A percentile compares a stretch with the other conserved stretches of the same genome.
Conservation (phyloP, 2,113 vertebrate genomes). For the Chascanopsetta lugubris region DNA sequence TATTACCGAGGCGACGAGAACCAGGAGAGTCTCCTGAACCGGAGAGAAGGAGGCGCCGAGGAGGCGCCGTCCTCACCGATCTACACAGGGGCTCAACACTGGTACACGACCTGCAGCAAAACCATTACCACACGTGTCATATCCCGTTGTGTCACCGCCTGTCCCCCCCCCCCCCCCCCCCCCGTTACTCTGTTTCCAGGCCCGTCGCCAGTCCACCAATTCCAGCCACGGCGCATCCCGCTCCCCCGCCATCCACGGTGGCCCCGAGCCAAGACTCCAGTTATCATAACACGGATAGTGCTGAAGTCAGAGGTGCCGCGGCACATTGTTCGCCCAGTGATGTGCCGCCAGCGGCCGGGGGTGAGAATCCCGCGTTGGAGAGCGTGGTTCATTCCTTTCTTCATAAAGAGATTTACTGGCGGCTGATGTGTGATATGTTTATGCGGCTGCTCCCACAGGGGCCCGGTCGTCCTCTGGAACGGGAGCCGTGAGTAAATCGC, state of each 20-base stretch:
- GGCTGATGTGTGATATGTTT: not conserved
- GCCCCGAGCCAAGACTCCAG: slow-evolving; percentile 36
- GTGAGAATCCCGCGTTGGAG: slow-evolving; percentile 43
- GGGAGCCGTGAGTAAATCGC: slow-evolving; percentile 48
- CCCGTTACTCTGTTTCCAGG: slow-evolving; percentile 41
- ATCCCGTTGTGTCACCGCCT: slow-evolving; percentile 17
- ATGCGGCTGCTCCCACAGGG: slow-evolving; percentile 39
- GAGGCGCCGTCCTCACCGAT: not conserved
- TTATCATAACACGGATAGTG: slow-evolving; percentile 55
- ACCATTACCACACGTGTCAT: slow-evolving; percentile 1
- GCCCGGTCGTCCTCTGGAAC: not conserved
- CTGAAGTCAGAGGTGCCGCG: slow-evolving; percentile 11
- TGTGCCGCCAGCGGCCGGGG: slow-evolving; percentile 31
- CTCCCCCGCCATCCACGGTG: slow-evolving; percentile 11
- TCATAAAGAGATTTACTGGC: slow-evolving; percentile 10
- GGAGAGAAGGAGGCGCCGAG: slow-evolving; percentile 1
- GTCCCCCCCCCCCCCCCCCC: too few relatives aligned
- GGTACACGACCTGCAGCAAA: slow-evolving; percentile 17
- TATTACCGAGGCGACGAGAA: slow-evolving; percentile 38
- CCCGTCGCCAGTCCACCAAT: slow-evolving; percentile 5
- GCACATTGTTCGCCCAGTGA: slow-evolving; percentile 35
- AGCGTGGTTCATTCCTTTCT: slow-evolving; percentile 4
- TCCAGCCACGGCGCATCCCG: slow-evolving; percentile 14
- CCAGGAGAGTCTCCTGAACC: slow-evolving; percentile 11
- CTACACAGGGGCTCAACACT: slow-evolving; percentile 15